Evolutionary conservation across 2,888 invertebrate species (phyloP).

Genomic region (Thymelicus lineola): DNA sequence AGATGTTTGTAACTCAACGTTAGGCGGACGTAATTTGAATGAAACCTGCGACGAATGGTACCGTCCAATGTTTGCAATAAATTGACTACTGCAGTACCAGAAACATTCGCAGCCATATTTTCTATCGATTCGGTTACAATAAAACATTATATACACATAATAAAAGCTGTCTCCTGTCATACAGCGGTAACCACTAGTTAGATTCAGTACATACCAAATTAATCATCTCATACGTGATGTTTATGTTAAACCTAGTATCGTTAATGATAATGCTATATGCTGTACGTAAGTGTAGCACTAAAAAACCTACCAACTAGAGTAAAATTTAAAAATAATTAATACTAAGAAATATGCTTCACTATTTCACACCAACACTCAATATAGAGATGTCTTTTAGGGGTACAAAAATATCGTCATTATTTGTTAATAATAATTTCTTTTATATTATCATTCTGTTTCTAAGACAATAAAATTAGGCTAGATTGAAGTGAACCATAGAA

Average conservation of each 20-base stretch:
- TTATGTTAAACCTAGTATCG: conserved; percentile 61
- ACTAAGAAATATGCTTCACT: conserved; percentile 32
- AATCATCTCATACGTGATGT: conserved; percentile 64
- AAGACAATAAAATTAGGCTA: conserved; percentile 33
- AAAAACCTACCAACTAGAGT: conserved; percentile 33
- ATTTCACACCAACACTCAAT: conserved; percentile 49
- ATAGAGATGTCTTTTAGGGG: conserved; percentile 68
- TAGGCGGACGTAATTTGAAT: conserved; percentile 43
- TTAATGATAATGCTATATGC: conserved; percentile 56
- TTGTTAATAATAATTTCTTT: conserved; percentile 44
- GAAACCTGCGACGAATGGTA: conserved; percentile 37
- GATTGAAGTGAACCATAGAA: background rate
- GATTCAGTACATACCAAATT: conserved; percentile 52
- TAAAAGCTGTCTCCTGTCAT: conserved; percentile 16
- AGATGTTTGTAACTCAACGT: conserved; percentile 31
- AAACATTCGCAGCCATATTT: no score
- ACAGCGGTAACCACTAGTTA: conserved; percentile 70
- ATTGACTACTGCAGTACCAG: background rate
- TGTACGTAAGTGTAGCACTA: conserved; percentile 39
- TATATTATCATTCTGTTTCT: conserved; percentile 25
- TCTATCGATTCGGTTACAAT: conserved; percentile 1
- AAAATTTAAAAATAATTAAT: conserved; percentile 43
- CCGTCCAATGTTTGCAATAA: background rate
- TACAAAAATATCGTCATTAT: conserved; percentile 78
- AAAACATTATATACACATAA: conserved; percentile 41